Percentiles rank a stretch among this genome's conserved stretches.
Conservation (phyloP, 2,113 vertebrate species). For the Anoplopoma fimbria region DNA sequence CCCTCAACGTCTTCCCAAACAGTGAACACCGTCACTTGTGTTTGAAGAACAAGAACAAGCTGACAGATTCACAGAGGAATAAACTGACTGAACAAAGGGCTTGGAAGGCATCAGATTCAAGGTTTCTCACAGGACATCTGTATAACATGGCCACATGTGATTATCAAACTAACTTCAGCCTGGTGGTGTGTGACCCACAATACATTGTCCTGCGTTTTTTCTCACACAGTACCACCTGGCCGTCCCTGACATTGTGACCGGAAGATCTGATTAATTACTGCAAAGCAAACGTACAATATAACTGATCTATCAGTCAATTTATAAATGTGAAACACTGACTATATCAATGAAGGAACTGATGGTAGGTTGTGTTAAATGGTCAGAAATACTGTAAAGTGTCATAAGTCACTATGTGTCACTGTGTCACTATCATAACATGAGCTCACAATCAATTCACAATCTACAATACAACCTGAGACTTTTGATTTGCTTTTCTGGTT, state of each 20-base stretch:
- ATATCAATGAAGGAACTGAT: background rate
- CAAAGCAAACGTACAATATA: background rate
- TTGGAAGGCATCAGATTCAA: background rate
- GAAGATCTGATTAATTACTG: background rate
- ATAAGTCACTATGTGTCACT: too few relatives aligned
- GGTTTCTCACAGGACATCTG: background rate
- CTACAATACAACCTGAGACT: background rate
- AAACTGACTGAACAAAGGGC: background rate
- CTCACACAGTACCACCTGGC: background rate
- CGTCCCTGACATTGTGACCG: background rate
- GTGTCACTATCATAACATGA: background rate
- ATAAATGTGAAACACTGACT: background rate
- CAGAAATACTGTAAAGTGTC: background rate
- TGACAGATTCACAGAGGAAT: background rate
- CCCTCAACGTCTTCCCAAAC: background rate
- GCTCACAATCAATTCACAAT: background rate
- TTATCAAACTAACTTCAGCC: background rate
- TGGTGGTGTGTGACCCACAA: background rate
- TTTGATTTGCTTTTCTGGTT: slow-evolving; percentile 30
- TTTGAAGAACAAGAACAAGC: background rate
- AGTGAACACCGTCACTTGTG: background rate
- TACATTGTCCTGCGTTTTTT: background rate
- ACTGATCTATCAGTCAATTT: background rate
- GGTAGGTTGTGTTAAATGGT: background rate
- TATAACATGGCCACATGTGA: background rate